phyloP scores from a whole-genome alignment of 2,113 vertebrate genomes.

The Phalacrocorax pelagicus region DNA sequence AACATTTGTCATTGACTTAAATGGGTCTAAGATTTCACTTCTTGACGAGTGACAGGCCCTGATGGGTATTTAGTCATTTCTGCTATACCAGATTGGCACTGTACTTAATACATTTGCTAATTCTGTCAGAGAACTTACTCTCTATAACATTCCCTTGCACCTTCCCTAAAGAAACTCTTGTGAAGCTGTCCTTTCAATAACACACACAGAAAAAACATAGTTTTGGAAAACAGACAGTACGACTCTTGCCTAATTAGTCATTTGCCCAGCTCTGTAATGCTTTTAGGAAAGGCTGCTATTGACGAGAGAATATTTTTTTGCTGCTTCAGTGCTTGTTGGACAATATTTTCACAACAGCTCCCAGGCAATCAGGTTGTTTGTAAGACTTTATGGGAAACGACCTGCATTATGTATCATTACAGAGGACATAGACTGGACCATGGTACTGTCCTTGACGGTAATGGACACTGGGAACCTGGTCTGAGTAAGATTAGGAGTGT shows the following conservation, averaged over 20 bases:
- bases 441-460: background rate
- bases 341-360: background rate
- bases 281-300: background rate
- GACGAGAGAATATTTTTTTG: slow-evolving; percentile 2
- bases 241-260: slow-evolving; percentile 38
- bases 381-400: background rate
- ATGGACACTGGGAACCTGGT: background rate
- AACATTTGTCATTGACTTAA: slow-evolving; percentile 71
- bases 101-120: slow-evolving; percentile 70
- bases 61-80: slow-evolving; percentile 69
- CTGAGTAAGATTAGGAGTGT: background rate
- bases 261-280: background rate
- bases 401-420: background rate
- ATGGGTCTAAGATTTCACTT: slow-evolving; percentile 68
- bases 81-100: slow-evolving; percentile 65
- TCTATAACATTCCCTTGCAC: slow-evolving; percentile 49
- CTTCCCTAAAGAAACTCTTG: slow-evolving; percentile 46
- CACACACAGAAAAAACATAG: background rate
- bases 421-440: background rate
- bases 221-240: slow-evolving; percentile 10
- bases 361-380: background rate
- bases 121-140: slow-evolving; percentile 67
- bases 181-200: slow-evolving; percentile 39
- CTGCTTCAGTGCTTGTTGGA: background rate
- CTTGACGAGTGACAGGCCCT: slow-evolving; percentile 66